Conservation (phyloP, 2,113 vertebrate species). For the Hippocampus zosterae region DNA sequence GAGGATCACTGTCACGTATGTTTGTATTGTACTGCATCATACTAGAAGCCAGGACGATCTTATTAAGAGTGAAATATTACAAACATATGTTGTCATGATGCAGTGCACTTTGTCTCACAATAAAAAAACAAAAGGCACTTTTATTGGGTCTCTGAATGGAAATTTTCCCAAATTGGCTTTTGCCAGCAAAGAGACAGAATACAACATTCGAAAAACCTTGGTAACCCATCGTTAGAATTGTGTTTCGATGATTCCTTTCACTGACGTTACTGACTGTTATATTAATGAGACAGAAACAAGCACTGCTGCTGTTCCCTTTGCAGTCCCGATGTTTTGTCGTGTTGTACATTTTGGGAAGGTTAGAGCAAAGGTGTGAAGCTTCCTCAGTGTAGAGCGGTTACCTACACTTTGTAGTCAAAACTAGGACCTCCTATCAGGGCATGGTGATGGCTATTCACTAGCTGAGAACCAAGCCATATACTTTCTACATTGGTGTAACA, state of each 20-base stretch:
- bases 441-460: conserved; percentile 26
- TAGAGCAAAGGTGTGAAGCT: conserved; percentile 23
- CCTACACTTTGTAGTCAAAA: conserved; percentile 47
- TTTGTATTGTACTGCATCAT: too few relatives aligned
- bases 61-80: too few relatives aligned
- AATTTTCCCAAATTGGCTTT: not conserved
- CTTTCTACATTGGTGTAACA: not conserved
- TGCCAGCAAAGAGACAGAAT: not conserved
- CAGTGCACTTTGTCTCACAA: not conserved
- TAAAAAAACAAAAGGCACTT: not conserved
- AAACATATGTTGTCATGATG: not conserved
- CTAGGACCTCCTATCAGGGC: conserved; percentile 39
- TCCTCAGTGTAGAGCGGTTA: conserved; percentile 34
- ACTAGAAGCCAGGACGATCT: too few relatives aligned
- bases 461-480: conserved; percentile 35
- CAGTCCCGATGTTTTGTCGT: conserved; percentile 34
- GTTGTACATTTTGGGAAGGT: conserved; percentile 54
- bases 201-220: not conserved
- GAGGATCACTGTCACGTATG: too few relatives aligned
- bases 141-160: not conserved
- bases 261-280: not conserved
- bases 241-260: not conserved
- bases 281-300: conserved; percentile 16
- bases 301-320: not conserved
- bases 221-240: not conserved